Percentiles rank a stretch among this genome's conserved stretches.
phyloP scores from a whole-genome alignment of 1,140 invertebrate species.

The Calliopsis andreniformis region DNA sequence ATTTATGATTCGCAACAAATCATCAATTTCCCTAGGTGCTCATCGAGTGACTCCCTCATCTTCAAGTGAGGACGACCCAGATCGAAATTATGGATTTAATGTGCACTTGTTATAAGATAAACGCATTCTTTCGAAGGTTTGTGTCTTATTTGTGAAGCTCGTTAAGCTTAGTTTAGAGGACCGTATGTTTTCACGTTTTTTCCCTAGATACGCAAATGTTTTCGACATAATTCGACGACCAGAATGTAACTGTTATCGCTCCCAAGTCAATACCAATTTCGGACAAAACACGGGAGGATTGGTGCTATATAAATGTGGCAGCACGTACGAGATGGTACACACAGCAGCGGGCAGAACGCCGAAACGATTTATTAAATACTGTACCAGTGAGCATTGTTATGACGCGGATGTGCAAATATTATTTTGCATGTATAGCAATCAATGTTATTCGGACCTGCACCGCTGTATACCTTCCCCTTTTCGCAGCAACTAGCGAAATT shows the following conservation, averaged over 20 bases:
- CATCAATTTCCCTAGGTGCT: too few species aligned
- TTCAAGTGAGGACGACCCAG: too few species aligned
- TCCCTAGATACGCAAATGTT: conserved; percentile 25
- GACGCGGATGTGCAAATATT: conserved; percentile 58
- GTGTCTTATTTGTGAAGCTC: not conserved
- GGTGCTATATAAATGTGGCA: conserved; percentile 53
- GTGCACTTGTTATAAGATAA: too few species aligned
- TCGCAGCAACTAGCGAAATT: not conserved
- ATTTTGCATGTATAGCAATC: conserved; percentile 56
- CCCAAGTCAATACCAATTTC: conserved; percentile 59
- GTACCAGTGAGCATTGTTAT: conserved; percentile 55
- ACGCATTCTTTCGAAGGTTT: too few species aligned
- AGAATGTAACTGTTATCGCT: conserved; percentile 53
- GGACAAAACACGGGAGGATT: conserved; percentile 51
- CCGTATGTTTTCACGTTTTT: conserved; percentile 42
- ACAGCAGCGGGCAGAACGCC: conserved; percentile 12
- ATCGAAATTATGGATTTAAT: too few species aligned
- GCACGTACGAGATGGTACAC: conserved; percentile 49
- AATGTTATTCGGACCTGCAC: conserved; percentile 27
- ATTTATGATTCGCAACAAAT: not conserved
- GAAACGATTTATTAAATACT: conserved; percentile 62
- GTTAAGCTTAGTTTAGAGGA: conserved; percentile 7
- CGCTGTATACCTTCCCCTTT: not conserved
- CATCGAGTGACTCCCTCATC: too few species aligned
- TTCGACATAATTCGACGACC: conserved; percentile 43